These are phyloP conservation scores for Tromatobia lineatoria DNA, from an alignment of 2,888 invertebrate genomes.

Conservation along the genomic window DNA sequence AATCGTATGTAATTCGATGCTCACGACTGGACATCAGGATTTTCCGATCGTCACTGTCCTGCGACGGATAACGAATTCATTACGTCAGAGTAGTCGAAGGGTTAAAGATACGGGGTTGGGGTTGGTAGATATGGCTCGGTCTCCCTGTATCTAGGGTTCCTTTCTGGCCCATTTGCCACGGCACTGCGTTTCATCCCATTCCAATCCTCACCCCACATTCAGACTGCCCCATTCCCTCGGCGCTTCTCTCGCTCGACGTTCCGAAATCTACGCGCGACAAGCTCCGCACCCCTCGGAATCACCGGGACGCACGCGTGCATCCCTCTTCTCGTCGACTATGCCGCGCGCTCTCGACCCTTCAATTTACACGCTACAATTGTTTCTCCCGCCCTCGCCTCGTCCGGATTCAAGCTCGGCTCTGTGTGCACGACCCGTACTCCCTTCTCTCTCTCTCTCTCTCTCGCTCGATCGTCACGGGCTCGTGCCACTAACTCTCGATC, in stretches of 20 bases:
- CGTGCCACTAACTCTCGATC: slow-evolving; percentile 61
- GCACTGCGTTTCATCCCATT: slow-evolving; percentile 65
- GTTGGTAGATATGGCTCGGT: slow-evolving; percentile 61
- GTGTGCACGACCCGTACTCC: slow-evolving; percentile 27
- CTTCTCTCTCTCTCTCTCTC: slow-evolving; percentile 19
- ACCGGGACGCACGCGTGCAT: slow-evolving; percentile 67
- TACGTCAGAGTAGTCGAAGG: slow-evolving; percentile 71
- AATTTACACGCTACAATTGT: slow-evolving; percentile 78
- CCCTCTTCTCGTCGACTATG: slow-evolving; percentile 58
- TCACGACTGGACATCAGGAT: slow-evolving; percentile 29
- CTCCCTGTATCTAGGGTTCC: slow-evolving; percentile 52
- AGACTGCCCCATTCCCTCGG: slow-evolving; percentile 26
- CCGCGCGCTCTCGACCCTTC: slow-evolving; percentile 62
- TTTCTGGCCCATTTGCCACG: slow-evolving; percentile 78
- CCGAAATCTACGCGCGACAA: slow-evolving; percentile 62
- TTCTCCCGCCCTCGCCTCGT: slow-evolving; percentile 67
- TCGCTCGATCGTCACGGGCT: slow-evolving; percentile 53
- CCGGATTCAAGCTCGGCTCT: slow-evolving; percentile 36
- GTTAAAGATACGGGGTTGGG: slow-evolving; percentile 70
- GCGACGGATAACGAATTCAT: slow-evolving; percentile 71
- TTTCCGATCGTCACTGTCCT: slow-evolving; percentile 54
- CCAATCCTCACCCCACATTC: slow-evolving; percentile 45
- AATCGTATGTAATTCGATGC: slow-evolving; percentile 1
- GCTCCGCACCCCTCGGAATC: slow-evolving; percentile 57
- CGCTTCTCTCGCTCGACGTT: slow-evolving; percentile 30